Evolutionary conservation across 2,113 vertebrate genomes (phyloP).

Genomic region (Helogale parvula): DNA sequence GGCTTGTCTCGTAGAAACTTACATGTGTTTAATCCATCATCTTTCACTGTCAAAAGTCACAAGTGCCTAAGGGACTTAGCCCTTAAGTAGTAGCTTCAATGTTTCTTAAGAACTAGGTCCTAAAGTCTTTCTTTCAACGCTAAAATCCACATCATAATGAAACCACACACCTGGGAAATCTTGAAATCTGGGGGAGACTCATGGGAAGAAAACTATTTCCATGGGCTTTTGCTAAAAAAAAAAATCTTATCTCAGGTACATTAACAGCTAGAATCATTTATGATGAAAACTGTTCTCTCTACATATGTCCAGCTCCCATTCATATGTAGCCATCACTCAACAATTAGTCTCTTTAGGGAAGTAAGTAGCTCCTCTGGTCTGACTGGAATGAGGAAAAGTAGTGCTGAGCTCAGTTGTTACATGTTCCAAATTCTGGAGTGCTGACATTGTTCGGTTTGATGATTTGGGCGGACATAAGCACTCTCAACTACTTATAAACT

Average conservation of each 20-base stretch:
- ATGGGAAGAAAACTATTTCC: fast-evolving
- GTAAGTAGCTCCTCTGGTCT: not conserved
- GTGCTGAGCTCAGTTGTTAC: not conserved
- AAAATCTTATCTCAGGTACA: not conserved
- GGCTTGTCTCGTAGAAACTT: not conserved
- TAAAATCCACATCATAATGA: not conserved
- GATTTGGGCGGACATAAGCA: not conserved
- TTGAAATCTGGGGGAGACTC: not conserved
- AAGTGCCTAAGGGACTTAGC: not conserved
- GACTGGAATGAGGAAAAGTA: not conserved
- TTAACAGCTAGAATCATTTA: not conserved
- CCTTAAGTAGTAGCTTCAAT: not conserved
- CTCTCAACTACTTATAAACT: not conserved
- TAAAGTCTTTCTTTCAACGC: not conserved
- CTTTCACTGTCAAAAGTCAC: not conserved
- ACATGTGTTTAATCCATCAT: not conserved
- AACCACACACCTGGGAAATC: constrained; percentile 38
- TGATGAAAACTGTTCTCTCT: not conserved
- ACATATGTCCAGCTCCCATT: not conserved
- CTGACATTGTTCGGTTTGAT: not conserved
- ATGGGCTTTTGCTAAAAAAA: not conserved
- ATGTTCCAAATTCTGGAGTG: not conserved
- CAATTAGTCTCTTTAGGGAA: not conserved
- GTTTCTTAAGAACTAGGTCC: not conserved
- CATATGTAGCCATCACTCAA: not conserved